Base-by-base conservation (phyloP, 2,888 invertebrate genomes). In the Leptinotarsa peninsularis region DNA sequence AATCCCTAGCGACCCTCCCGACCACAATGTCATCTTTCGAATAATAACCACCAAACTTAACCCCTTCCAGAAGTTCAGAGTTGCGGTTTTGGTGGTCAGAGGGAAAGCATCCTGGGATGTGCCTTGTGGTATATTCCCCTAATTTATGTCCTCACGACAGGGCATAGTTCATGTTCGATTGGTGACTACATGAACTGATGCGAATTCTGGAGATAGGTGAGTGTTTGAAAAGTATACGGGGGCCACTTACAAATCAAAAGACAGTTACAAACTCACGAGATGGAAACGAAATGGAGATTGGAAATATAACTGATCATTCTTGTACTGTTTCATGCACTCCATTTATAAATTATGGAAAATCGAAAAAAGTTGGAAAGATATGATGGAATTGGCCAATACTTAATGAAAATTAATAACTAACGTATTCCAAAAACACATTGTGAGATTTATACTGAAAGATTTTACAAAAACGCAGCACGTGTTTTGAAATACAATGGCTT, bases 71-170 rank as follows among this genome's bases (percentile, higher is more conserved):
- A 63, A 23, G 63, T 33, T 63, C 27, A 18, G n/a, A 33, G 17
- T 63, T 33, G 27, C 17, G 17, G 33, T 4, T 33, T 27, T 15
- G 4, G 63, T 63, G 63, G 63, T 63, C 58, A 58, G 58, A 58
- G 18, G n/a, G 13, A n/a, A 18, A 58, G 23, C 18, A 4, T 23
- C 58, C 58, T 18, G 58, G 58, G 58, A 58, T 58, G 17, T 52
- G 52, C n/a, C 52, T 52, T 58, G 58, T n/a, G 58, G 58, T 58
- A n/a, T 17, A 52, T 52, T 52, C n/a, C 52, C 13, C 18, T n/a
- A 18, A n/a, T n/a, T 58, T 58, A 58, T 58, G 58, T 58, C 58
- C 58, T 13, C 10, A 17, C n/a, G 52, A 52, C n/a, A n/a, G 4
- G 52, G 17, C n/a, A 52, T 52, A 52, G 52, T 4, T n/a, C 52